Percentiles rank a stretch among this genome's conserved stretches.
These are phyloP conservation scores for Phenganax marumi DNA, from an alignment of 92 coral and sea anemone species.

Conservation along the genomic window DNA sequence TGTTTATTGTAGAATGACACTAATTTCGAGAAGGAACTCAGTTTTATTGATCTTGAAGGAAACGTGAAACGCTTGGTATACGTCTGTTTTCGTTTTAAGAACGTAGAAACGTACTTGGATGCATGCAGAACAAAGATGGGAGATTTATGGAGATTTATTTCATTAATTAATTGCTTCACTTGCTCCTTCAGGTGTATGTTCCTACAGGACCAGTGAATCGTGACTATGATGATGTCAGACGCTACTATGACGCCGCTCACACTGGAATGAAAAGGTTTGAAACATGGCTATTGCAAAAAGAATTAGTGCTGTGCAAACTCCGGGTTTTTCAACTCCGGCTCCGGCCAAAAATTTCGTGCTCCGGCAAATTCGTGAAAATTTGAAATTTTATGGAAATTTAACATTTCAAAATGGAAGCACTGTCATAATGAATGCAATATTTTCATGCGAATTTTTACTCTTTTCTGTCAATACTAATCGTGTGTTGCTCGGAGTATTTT, in stretches of 20 bases:
- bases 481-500: too few relatives aligned
- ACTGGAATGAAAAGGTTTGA: conserved; percentile 76
- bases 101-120: background rate
- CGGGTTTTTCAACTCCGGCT: too few relatives aligned
- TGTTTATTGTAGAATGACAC: conserved; percentile 28
- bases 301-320: too few relatives aligned
- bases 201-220: conserved; percentile 98
- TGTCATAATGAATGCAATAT: too few relatives aligned
- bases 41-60: conserved; percentile 26
- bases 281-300: background rate
- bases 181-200: conserved; percentile 67
- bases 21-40: conserved; percentile 30
- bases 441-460: too few relatives aligned
- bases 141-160: background rate
- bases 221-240: conserved; percentile 92
- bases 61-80: conserved; percentile 35
- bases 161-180: background rate
- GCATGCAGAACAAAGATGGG: background rate
- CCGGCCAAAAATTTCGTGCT: too few relatives aligned
- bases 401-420: too few relatives aligned
- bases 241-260: conserved; percentile 81
- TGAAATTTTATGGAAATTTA: too few relatives aligned
- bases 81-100: background rate
- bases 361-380: too few relatives aligned
- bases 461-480: too few relatives aligned